Conservation (phyloP, 2,797 vertebrate species). For the Zalophus californianus region DNA sequence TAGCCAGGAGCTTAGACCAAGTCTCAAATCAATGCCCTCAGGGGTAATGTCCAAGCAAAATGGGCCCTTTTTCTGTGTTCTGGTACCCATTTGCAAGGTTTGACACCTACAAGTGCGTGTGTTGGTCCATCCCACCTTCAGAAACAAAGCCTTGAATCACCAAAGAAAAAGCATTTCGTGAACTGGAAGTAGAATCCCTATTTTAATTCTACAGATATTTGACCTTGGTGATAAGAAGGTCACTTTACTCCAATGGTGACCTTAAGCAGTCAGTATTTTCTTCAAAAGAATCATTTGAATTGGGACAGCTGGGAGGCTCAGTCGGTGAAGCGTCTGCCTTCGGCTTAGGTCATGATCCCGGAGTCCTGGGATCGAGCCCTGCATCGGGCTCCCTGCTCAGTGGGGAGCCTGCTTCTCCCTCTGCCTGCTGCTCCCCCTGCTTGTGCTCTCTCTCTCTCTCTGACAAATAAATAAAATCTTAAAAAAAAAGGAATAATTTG, state of each 20-base stretch:
- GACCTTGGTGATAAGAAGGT: neutral
- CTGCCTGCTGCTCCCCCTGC: neutral
- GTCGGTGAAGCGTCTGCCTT: neutral
- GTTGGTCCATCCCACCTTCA: neutral
- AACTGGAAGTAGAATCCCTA: constrained; percentile 21
- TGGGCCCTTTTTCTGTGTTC: neutral
- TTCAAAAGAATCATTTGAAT: constrained; percentile 45
- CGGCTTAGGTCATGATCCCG: neutral
- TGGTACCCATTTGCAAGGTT: constrained; percentile 2
- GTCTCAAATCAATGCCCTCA: neutral
- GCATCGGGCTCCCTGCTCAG: neutral
- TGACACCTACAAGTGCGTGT: neutral
- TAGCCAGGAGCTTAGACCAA: neutral
- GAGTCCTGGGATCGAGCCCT: neutral
- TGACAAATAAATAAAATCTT: neutral
- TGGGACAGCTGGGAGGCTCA: neutral
- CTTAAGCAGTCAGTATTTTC: constrained; percentile 11
- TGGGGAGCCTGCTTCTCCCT: neutral
- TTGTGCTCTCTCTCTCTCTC: neutral
- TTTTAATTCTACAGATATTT: constrained; percentile 28
- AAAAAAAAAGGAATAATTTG: neutral
- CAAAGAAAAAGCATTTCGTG: constrained; percentile 26
- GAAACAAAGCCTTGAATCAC: constrained; percentile 10
- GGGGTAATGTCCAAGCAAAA: neutral
- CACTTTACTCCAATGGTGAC: neutral